Evolutionary conservation across 2,888 invertebrate species (phyloP), one percentile per base, ranked within the genome.

Genomic region (Xanthorhoe spadicearia): DNA sequence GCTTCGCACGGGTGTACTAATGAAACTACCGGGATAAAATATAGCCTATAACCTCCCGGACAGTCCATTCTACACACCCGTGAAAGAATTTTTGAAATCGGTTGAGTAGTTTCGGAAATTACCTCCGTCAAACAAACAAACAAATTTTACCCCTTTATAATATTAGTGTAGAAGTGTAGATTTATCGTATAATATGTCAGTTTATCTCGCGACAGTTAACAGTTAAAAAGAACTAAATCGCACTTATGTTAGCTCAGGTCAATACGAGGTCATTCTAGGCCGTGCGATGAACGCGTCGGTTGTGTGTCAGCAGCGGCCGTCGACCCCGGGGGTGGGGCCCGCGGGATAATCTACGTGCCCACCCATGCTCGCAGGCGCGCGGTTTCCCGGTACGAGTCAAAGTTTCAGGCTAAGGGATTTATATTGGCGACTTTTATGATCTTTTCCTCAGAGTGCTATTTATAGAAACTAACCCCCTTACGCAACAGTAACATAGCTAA

Each of bases 211-310:
- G 13, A 13, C 1, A 43, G 2, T 13, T 43, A 43, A 43, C 38
- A 43, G 38, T 43, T 13, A 43, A 43, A 32, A 32, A 4, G 38
- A 43, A 43, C 38, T 43, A 43, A 43, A 13, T 43, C 38, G 38
- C 38, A 43, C 13, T 43, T 43, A 48, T 56, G 65, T 55, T 52
- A 65, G 67, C 71, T 74, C 74, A 78, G 81, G 82, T 81, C 85
- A 84, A 82, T 77, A 78, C 80, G 88, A 86, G 89, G 90, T 88
- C 87, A 88, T 81, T 83, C 84, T 88, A 89, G 89, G 90, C 88
- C 86, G 84, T 73, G 80, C 86, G 88, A 88, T 90, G 87, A 86
- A 68, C 67, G 66, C 73, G 53, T 73, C 74, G 75, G 73, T 61
- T 64, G 67, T 72, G 79, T 88, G 84, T 89, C 88, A 82, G 78